phyloP scores from a whole-genome alignment of 2,113 vertebrate genomes.

The Cairina moschata region DNA sequence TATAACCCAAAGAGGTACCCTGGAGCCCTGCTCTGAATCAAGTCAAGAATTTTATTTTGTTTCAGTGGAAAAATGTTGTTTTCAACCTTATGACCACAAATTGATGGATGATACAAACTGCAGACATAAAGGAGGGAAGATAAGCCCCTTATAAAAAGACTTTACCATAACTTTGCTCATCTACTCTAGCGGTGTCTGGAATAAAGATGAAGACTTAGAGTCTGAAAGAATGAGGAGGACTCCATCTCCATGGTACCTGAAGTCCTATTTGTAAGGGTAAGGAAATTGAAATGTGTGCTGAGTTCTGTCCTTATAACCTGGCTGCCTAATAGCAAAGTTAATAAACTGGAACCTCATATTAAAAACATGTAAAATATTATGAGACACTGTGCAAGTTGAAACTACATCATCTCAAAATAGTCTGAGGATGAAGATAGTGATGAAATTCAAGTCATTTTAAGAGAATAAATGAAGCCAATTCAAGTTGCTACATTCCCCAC shows the following conservation, averaged over 20 bases:
- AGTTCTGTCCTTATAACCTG: neutral
- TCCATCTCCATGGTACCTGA: neutral
- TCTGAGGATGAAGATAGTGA: neutral
- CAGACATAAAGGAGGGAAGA: neutral
- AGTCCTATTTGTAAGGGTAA: neutral
- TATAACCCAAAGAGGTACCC: neutral
- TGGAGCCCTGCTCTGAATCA: neutral
- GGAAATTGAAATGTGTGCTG: neutral
- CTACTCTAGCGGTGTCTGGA: neutral
- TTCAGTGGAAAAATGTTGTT: neutral
- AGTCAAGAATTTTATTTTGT: neutral
- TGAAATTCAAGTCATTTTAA: neutral
- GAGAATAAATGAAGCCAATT: neutral
- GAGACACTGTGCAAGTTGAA: neutral
- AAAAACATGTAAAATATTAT: neutral
- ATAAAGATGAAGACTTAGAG: neutral
- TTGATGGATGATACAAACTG: neutral
- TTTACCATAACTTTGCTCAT: neutral
- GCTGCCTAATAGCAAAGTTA: neutral
- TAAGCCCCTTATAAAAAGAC: neutral
- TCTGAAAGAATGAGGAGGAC: neutral
- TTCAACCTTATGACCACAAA: neutral
- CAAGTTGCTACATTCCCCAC: neutral
- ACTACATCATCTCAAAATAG: neutral
- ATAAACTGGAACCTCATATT: neutral